Evolutionary conservation across 2,888 invertebrate species (phyloP).

Genomic region (Scaptomyza flava): DNA sequence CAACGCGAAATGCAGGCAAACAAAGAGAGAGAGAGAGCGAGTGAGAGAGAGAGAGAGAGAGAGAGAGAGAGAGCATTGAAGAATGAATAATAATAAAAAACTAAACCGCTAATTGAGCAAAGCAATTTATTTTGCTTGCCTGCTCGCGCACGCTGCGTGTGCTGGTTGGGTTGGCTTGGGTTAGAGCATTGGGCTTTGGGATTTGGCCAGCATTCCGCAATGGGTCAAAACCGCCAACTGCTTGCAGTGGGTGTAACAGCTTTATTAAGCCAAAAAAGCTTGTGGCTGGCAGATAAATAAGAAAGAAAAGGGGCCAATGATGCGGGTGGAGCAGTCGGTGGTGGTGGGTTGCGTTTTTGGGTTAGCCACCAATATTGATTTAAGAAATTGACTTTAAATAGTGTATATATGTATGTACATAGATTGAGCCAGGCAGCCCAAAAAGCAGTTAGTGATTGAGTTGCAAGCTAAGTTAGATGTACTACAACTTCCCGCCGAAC

Average conservation of each 20-base stretch:
- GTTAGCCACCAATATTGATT: slow-evolving; percentile 41
- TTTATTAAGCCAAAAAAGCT: not conserved
- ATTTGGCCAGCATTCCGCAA: slow-evolving; percentile 6
- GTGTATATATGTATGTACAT: not conserved
- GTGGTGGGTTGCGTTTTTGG: not conserved
- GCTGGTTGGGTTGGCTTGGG: not conserved
- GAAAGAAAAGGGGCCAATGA: not conserved
- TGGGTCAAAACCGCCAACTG: slow-evolving; percentile 14
- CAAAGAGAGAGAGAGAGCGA: not conserved
- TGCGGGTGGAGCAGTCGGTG: not conserved
- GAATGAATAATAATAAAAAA: not conserved
- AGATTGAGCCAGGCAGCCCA: not conserved
- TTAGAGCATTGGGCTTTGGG: not conserved
- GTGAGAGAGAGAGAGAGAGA: not conserved
- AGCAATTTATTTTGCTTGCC: slow-evolving; percentile 64
- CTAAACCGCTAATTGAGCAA: slow-evolving; percentile 69
- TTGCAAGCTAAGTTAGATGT: too few relatives aligned
- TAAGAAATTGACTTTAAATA: slow-evolving; percentile 32
- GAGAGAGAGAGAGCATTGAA: slow-evolving; percentile 21
- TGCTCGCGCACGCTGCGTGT: slow-evolving; percentile 3
- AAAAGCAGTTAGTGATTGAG: too few relatives aligned
- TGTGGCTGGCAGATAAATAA: slow-evolving; percentile 1
- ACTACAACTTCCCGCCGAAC: too few relatives aligned
- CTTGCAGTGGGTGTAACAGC: not conserved
- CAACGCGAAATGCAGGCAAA: slow-evolving; percentile 51